Evolutionary conservation across 2,113 vertebrate genomes (phyloP).

Genomic region (Microtus richardsoni): DNA sequence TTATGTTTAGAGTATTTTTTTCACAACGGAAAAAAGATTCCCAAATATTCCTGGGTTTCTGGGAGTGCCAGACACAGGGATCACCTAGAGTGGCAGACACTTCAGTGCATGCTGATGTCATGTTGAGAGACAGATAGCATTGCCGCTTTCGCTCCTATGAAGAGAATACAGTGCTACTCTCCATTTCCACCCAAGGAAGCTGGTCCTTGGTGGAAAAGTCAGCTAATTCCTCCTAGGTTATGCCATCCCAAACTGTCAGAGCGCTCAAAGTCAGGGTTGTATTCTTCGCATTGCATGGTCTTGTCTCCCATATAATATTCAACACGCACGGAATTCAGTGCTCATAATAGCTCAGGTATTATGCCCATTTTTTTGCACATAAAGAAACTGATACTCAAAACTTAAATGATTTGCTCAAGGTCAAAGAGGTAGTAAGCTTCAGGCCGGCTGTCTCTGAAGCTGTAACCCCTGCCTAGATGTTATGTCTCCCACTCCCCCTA

Average conservation of each 20-base stretch:
- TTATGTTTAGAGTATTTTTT: slow-evolving; percentile 44
- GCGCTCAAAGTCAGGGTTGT: background rate
- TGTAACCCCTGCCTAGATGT: background rate
- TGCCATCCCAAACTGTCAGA: background rate
- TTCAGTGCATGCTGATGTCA: background rate
- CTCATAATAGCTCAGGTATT: background rate
- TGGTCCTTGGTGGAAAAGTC: background rate
- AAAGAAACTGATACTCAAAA: slow-evolving; percentile 10
- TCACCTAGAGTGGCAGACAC: background rate
- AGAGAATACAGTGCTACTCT: background rate
- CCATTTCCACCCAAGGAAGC: background rate
- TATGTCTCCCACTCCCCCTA: background rate
- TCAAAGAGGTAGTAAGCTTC: background rate
- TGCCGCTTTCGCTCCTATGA: background rate
- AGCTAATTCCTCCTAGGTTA: background rate
- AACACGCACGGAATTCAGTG: background rate
- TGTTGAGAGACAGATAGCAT: background rate
- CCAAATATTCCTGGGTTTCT: background rate
- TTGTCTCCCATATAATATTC: background rate
- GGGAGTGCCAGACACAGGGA: background rate
- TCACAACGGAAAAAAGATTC: slow-evolving; percentile 1
- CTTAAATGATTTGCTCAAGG: background rate
- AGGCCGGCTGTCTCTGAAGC: background rate
- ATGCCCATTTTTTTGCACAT: background rate
- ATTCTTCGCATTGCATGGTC: too few species aligned